phyloP scores from a whole-genome alignment of 2,113 vertebrate species.

The Myrmecophaga tridactyla region DNA sequence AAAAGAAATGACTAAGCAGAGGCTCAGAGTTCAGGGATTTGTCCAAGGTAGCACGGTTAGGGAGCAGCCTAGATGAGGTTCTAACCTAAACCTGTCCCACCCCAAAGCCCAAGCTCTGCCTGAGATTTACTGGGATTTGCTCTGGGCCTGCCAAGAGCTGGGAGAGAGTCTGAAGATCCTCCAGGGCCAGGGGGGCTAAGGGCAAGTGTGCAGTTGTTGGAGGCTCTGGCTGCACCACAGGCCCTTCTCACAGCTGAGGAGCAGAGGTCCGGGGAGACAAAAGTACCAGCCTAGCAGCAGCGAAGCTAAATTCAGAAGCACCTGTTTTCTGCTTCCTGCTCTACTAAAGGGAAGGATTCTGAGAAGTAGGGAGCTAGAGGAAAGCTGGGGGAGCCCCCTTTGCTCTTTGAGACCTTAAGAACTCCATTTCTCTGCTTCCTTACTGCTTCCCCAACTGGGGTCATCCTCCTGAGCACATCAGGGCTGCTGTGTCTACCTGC shows the following conservation, averaged over 20 bases:
- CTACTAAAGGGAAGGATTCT: too few relatives aligned
- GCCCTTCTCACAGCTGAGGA: not conserved
- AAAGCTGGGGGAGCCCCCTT: not conserved
- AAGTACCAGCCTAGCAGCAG: too few relatives aligned
- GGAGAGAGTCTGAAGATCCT: not conserved
- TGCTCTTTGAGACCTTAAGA: fast-evolving
- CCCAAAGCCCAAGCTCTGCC: not conserved
- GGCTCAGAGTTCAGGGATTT: not conserved
- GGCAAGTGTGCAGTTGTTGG: not conserved
- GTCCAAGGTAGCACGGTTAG: not conserved
- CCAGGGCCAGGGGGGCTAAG: not conserved
- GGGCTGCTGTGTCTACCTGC: not conserved
- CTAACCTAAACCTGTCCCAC: not conserved
- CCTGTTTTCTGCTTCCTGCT: not conserved
- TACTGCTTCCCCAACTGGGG: not conserved
- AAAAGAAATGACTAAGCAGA: not conserved
- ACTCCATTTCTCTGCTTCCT: not conserved
- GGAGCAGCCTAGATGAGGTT: not conserved
- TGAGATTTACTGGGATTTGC: not conserved
- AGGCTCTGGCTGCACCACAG: fast-evolving
- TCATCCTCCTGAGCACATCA: not conserved
- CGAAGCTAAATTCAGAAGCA: not conserved
- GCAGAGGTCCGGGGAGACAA: not conserved
- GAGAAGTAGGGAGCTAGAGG: fast-evolving
- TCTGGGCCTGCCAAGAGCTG: not conserved